A percentile compares a stretch with the other conserved stretches of the same genome.
Conservation (phyloP, 2,888 invertebrate genomes). For the Isoperla grammatica region DNA sequence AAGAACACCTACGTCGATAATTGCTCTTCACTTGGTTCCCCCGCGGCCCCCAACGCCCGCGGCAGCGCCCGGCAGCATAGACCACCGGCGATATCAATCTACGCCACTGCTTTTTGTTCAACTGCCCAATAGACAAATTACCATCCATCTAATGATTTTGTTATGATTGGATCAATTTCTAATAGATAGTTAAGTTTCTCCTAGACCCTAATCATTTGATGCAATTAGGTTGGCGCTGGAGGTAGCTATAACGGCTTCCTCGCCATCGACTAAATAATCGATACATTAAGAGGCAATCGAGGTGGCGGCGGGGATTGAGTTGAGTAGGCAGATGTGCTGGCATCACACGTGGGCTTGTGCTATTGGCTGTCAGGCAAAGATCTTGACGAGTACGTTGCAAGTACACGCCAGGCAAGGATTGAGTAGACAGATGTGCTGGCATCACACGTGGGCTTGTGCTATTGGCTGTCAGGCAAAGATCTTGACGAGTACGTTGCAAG, state of each 20-base stretch:
- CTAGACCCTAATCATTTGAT: neutral
- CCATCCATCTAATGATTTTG: constrained; percentile 1
- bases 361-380: too few relatives aligned
- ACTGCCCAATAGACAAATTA: constrained; percentile 9
- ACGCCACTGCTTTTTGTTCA: constrained; percentile 12
- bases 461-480: too few relatives aligned
- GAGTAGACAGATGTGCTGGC: too few relatives aligned
- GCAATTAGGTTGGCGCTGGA: neutral
- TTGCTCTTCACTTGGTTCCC: constrained; percentile 28
- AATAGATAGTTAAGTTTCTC: constrained; percentile 5
- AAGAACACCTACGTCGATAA: constrained; percentile 40
- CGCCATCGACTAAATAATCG: constrained; percentile 7
- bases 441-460: too few relatives aligned
- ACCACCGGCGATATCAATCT: constrained; percentile 13
- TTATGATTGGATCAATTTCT: constrained; percentile 18
- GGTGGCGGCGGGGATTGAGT: too few relatives aligned
- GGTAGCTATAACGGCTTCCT: constrained; percentile 10
- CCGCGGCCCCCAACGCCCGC: constrained; percentile 17
- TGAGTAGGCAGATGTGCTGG: too few relatives aligned
- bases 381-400: too few relatives aligned
- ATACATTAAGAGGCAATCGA: constrained; percentile 2
- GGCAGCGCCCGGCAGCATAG: neutral
- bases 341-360: too few relatives aligned
- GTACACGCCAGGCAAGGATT: too few relatives aligned
- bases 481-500: too few relatives aligned